Evolutionary conservation across 1,140 invertebrate species (phyloP).

Genomic region (Drosophila navojoa): DNA sequence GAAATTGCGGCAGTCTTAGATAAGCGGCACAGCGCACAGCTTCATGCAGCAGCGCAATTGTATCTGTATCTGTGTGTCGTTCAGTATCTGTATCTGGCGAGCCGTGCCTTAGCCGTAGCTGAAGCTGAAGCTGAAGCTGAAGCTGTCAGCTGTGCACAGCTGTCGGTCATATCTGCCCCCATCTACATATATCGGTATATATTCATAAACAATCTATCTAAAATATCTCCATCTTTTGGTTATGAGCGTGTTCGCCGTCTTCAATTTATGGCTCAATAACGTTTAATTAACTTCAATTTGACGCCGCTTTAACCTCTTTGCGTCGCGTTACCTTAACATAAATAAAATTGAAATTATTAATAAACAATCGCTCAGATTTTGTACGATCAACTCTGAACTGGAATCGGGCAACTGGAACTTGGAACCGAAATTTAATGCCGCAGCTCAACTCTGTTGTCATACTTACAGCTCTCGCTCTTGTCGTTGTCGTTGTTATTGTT

Average conservation of each 20-base stretch:
- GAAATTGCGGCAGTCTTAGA: conserved; percentile 17
- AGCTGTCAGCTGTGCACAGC: conserved; percentile 36
- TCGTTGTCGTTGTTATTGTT: conserved; percentile 20
- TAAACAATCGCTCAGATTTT: conserved; percentile 20
- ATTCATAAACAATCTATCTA: not conserved
- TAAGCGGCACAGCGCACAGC: conserved; percentile 12
- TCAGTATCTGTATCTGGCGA: conserved; percentile 9
- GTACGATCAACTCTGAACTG: conserved; percentile 11
- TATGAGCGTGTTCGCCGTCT: not conserved
- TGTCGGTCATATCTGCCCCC: conserved; percentile 1
- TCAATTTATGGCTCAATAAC: conserved; percentile 39
- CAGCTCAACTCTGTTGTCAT: conserved; percentile 18
- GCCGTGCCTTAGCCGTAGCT: conserved; percentile 22
- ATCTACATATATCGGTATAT: conserved; percentile 2
- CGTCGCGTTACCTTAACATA: conserved; percentile 64
- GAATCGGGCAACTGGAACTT: conserved; percentile 7
- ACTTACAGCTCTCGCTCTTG: conserved; percentile 1
- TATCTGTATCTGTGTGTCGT: conserved; percentile 2
- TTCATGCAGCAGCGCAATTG: not conserved
- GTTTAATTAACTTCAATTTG: conserved; percentile 72
- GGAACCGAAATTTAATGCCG: conserved; percentile 34
- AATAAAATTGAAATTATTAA: conserved; percentile 37
- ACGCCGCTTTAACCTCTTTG: conserved; percentile 38
- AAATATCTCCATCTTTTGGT: not conserved
- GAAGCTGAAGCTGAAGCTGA: not conserved